Evolutionary conservation across 1,140 invertebrate species (phyloP).

Genomic region (Triops cancriformis): DNA sequence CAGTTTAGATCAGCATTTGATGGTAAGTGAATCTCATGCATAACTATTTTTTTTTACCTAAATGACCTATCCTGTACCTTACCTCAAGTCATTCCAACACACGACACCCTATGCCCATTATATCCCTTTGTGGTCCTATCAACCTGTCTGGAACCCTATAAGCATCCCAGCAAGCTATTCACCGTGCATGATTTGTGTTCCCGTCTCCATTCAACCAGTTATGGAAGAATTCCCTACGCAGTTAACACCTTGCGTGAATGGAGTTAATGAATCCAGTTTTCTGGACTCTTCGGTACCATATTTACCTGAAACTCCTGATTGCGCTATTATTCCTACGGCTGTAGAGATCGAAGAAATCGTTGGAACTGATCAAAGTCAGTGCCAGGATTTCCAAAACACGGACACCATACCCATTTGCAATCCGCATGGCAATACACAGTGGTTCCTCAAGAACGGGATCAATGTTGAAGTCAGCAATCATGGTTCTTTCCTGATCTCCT

Average conservation of each 20-base stretch:
- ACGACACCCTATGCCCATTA: not conserved
- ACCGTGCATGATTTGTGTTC: not conserved
- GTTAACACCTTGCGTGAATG: not conserved
- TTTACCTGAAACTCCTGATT: not conserved
- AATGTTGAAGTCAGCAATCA: not conserved
- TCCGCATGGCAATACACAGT: not conserved
- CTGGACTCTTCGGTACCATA: not conserved
- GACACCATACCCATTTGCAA: not conserved
- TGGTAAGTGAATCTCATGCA: not conserved
- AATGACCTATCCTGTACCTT: conserved; percentile 1
- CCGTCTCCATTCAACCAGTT: not conserved
- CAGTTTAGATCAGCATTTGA: not conserved
- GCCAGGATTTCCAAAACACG: not conserved
- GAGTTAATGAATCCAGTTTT: not conserved
- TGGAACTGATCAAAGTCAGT: too few relatives aligned
- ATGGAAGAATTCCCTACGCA: not conserved
- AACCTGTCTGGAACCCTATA: not conserved
- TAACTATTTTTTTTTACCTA: not conserved
- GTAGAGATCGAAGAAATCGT: not conserved
- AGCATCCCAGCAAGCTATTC: not conserved
- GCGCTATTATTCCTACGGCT: not conserved
- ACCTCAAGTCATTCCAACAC: not conserved
- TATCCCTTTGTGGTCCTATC: not conserved
- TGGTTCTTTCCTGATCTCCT: not conserved
- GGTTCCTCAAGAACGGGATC: not conserved